Base-by-base conservation (phyloP, 1,140 invertebrate species). In the Choristoneura fumiferana region DNA sequence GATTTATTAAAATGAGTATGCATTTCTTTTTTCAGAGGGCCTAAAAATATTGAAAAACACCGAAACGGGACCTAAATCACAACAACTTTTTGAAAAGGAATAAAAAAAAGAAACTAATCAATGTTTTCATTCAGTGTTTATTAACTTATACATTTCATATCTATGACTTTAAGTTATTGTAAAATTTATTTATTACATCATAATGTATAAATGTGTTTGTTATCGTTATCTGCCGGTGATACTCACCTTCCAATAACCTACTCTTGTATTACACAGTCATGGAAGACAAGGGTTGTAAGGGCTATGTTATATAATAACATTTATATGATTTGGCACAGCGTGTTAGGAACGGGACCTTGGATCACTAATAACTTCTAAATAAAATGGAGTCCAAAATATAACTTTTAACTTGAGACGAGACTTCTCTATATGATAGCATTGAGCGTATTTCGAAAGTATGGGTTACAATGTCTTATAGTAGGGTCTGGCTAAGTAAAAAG, bases 101-200 rank as follows among this genome's bases (percentile, higher is more conserved):
- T 65, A 65, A 69, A 73, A 65, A 58, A 71, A 72, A 72, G 77
- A 66, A 65, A 53, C 60, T 63, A 54, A 37, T 60, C 22, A 67
- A 54, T 62, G 69, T 73, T 71, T 76, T 79, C 69, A 83, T 79
- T 76, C 77, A 75, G 64, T 79, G 65, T 85, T 84, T 87, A 82
- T 78, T 84, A 78, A 80, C 73, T 75, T 76, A 78, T 80, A 81
- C 63, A 82, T 75, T 81, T 77, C 71, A 71, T 74, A 81, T 75
- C 77, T 68, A 80, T 78, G 69, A 69, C 63, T 77, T 77, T 84
- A 82, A 84, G 73, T 76, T 87, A 84, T 84, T 81, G 73, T 84
- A 84, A 84, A 82, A 85, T 76, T 73, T 78, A 75, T 80, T 81
- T 77, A 78, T 78, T 84, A 84, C 73, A 82, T 75, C 76, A 77